These are phyloP conservation scores for Aplocera efformata DNA, from an alignment of 2,888 invertebrate genomes.

Conservation along the genomic window DNA sequence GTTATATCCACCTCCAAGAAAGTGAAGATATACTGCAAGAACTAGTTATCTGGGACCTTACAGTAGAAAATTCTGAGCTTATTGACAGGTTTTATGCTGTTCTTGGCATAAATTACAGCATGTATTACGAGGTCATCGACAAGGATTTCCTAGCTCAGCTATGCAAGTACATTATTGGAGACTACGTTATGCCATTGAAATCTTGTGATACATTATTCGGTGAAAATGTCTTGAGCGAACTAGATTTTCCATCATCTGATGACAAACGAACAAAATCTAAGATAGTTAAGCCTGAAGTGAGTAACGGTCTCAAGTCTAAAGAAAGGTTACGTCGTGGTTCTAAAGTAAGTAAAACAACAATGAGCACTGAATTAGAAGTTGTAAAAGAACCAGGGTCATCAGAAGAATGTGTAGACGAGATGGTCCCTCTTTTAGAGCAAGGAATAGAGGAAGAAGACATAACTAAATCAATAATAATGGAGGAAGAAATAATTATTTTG, in stretches of 20 bases:
- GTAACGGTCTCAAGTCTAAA: constrained; percentile 48
- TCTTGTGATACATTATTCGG: constrained; percentile 64
- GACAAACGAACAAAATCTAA: constrained; percentile 60
- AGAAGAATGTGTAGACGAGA: constrained; percentile 35
- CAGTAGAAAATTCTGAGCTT: constrained; percentile 65
- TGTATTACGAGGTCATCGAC: constrained; percentile 80
- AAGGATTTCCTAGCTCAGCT: constrained; percentile 73
- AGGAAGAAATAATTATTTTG: constrained; percentile 46
- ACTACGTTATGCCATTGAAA: constrained; percentile 52
- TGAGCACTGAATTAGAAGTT: constrained; percentile 41
- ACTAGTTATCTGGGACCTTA: constrained; percentile 61
- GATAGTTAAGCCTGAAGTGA: constrained; percentile 56
- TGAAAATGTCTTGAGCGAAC: constrained; percentile 48
- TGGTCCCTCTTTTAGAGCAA: constrained; percentile 34
- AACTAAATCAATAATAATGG: constrained; percentile 27
- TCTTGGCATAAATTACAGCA: constrained; percentile 79
- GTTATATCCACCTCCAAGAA: constrained; percentile 74
- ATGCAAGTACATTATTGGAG: constrained; percentile 70
- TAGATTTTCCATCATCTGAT: constrained; percentile 58
- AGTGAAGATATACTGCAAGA: constrained; percentile 65
- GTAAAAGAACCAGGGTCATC: constrained; percentile 44
- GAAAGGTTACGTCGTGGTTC: constrained; percentile 48
- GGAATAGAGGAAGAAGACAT: constrained; percentile 35
- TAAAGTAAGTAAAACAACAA: constrained; percentile 46
- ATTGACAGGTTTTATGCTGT: constrained; percentile 81